These are phyloP conservation scores for Meandrusa payeni DNA, from an alignment of 2,888 invertebrate genomes.

Conservation along the genomic window DNA sequence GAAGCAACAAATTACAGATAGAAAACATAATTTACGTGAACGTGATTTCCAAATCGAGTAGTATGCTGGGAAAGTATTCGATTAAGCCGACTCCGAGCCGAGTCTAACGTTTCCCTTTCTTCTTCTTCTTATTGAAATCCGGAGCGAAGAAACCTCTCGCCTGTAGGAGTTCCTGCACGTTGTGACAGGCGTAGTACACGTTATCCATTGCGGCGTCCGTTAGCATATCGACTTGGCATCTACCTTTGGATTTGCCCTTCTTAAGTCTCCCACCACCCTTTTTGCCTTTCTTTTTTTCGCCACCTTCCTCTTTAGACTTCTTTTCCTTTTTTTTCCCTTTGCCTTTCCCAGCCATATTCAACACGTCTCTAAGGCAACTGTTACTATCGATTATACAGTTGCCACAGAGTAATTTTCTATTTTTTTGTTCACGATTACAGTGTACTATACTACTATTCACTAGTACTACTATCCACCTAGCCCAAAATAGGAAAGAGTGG, in stretches of 20 bases:
- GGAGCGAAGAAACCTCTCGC: slow-evolving; percentile 95
- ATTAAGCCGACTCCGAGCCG: too few species aligned
- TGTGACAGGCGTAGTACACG: slow-evolving; percentile 96
- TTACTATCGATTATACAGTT: slow-evolving; percentile 33
- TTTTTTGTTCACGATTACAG: too few species aligned
- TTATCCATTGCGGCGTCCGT: slow-evolving; percentile 96
- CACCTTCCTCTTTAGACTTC: slow-evolving; percentile 67
- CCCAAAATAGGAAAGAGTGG: too few species aligned
- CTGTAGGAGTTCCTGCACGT: slow-evolving; percentile 92
- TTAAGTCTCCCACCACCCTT: slow-evolving; percentile 71
- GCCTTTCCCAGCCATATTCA: slow-evolving; percentile 55
- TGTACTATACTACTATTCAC: too few species aligned
- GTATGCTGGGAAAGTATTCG: too few species aligned
- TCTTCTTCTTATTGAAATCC: slow-evolving; percentile 92
- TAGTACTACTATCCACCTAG: too few species aligned
- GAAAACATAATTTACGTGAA: too few species aligned
- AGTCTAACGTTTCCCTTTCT: slow-evolving; percentile 85
- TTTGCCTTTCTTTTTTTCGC: slow-evolving; percentile 71
- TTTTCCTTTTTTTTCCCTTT: slow-evolving; percentile 78
- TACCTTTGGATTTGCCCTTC: slow-evolving; percentile 81
- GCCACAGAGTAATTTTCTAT: too few species aligned
- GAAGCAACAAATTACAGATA: too few species aligned
- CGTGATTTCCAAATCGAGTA: too few species aligned
- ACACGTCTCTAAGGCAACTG: slow-evolving; percentile 15
- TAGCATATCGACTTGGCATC: slow-evolving; percentile 91